phyloP scores from a whole-genome alignment of 2,797 vertebrate genomes.

The Pyrrhura leucotis region DNA sequence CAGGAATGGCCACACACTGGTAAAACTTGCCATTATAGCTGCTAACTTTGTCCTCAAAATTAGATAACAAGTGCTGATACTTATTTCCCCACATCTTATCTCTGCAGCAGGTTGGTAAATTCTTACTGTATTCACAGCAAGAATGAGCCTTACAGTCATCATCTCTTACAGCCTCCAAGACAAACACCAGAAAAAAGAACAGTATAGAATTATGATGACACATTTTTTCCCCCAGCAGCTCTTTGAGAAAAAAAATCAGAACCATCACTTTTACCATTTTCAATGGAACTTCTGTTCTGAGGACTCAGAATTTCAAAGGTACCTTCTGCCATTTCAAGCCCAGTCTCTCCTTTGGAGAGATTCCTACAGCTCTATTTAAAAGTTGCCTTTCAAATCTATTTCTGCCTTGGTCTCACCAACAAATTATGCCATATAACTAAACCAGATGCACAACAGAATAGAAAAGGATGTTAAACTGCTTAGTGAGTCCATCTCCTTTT shows the following conservation, averaged over 20 bases:
- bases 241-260: background rate
- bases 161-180: background rate
- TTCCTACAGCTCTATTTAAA: background rate
- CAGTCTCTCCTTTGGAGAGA: background rate
- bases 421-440: background rate
- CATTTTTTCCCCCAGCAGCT: fast-evolving
- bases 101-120: background rate
- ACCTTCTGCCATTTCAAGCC: background rate
- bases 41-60: background rate
- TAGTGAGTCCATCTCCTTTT: background rate
- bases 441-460: background rate
- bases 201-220: background rate
- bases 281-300: background rate
- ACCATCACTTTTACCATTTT: background rate
- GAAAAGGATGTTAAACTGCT: background rate
- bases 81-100: background rate
- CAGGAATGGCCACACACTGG: background rate
- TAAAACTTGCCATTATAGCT: background rate
- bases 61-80: background rate
- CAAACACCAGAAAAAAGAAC: background rate
- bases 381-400: background rate
- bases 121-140: background rate
- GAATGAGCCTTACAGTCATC: background rate
- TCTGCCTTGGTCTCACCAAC: background rate
- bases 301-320: background rate